Evolutionary conservation across 2,113 vertebrate genomes (phyloP).

Genomic region (Dipodomys merriami): DNA sequence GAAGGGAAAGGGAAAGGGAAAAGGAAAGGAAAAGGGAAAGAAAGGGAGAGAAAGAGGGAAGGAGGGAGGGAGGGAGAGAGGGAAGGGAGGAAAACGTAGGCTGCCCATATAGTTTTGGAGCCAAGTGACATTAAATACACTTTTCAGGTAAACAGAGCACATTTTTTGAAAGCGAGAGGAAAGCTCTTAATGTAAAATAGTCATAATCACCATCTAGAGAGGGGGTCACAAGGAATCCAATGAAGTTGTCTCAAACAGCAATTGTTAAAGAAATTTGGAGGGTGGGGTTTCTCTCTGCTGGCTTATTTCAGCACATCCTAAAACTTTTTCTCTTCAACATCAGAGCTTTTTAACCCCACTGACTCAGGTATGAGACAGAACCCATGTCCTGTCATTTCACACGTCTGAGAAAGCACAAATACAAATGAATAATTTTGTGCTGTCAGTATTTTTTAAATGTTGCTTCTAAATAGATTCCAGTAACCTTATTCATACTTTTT

Average conservation of each 20-base stretch:
- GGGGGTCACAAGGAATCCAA: no score
- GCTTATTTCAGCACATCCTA: neutral
- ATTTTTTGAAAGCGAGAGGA: no score
- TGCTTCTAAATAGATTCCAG: conserved; percentile 77
- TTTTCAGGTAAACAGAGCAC: no score
- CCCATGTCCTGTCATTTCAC: conserved; percentile 65
- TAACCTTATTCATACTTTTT: conserved; percentile 66
- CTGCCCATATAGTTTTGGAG: neutral
- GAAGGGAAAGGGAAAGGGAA: neutral
- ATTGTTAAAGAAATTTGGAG: conserved; percentile 31
- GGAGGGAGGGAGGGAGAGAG: neutral
- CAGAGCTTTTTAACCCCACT: conserved; percentile 58
- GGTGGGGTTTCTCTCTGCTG: neutral
- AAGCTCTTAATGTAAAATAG: no score
- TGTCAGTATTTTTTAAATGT: conserved; percentile 63
- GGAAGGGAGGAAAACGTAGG: neutral
- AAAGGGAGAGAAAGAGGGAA: neutral
- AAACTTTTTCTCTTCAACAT: conserved; percentile 56
- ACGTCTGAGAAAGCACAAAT: conserved; percentile 71
- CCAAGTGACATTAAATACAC: neutral
- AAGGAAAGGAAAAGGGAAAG: neutral
- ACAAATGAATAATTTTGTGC: conserved; percentile 62
- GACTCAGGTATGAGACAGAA: conserved; percentile 59
- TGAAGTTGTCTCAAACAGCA: no score
- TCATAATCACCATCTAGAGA: no score